phyloP scores from a whole-genome alignment of 1,140 invertebrate genomes.

The Prorops nasuta region DNA sequence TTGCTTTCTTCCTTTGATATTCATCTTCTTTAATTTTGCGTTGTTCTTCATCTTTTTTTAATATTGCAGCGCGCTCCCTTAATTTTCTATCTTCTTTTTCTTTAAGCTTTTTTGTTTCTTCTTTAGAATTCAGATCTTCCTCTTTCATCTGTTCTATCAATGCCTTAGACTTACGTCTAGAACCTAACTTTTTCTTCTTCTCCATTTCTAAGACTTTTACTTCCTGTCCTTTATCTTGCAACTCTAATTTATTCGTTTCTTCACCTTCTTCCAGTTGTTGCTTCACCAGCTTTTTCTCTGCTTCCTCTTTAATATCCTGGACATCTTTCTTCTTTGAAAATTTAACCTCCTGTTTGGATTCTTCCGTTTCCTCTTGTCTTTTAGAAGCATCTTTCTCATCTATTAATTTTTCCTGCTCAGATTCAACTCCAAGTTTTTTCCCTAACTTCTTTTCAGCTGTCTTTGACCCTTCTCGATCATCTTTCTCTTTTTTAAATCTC shows the following conservation, averaged over 20 bases:
- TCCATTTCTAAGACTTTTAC: too few relatives aligned
- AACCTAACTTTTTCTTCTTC: constrained; percentile 16
- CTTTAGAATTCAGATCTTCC: constrained; percentile 2
- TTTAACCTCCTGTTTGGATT: neutral
- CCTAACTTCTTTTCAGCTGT: too few relatives aligned
- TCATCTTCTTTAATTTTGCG: constrained; percentile 7
- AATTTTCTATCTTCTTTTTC: neutral
- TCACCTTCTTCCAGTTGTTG: constrained; percentile 21
- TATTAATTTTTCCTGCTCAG: constrained; percentile 8
- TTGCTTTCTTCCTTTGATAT: constrained; percentile 4
- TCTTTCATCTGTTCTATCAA: too few relatives aligned
- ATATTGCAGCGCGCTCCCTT: neutral
- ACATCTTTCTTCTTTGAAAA: too few relatives aligned
- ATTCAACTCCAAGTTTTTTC: too few relatives aligned
- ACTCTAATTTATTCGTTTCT: too few relatives aligned
- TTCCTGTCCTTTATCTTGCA: too few relatives aligned
- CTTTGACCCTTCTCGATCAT: too few relatives aligned
- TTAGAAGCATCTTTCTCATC: neutral
- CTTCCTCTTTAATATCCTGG: too few relatives aligned
- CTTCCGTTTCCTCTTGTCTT: neutral
- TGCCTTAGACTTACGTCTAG: too few relatives aligned
- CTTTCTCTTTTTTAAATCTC: too few relatives aligned
- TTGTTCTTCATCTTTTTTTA: constrained; percentile 6
- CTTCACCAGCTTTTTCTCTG: too few relatives aligned
- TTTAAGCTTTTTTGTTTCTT: neutral